Conservation (phyloP, 2,888 invertebrate species). For the Euzophera pinguis region DNA sequence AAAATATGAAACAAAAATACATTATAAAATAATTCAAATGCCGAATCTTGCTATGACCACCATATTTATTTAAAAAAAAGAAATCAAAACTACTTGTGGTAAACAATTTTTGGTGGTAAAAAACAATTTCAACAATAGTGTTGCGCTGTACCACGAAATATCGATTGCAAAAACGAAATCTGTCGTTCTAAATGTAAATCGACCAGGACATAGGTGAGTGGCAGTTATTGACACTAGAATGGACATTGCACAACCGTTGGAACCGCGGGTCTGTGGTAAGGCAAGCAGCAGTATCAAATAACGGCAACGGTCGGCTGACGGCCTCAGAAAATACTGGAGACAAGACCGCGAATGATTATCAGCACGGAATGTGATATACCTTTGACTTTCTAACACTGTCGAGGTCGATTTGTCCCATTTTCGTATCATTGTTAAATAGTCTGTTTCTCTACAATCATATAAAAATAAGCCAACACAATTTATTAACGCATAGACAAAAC, state of each 20-base stretch:
- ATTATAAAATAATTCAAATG: too few relatives aligned
- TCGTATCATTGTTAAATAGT: too few relatives aligned
- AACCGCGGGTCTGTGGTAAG: conserved; percentile 57
- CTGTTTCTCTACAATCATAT: too few relatives aligned
- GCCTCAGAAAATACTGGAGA: conserved; percentile 37
- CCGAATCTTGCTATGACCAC: too few relatives aligned
- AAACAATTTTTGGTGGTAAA: neutral
- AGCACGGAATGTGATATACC: conserved; percentile 26
- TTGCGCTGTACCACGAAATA: neutral
- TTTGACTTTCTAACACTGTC: conserved; percentile 23
- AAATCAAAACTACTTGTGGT: too few relatives aligned
- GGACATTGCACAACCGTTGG: conserved; percentile 56
- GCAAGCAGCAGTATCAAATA: conserved; percentile 45
- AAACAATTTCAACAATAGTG: neutral
- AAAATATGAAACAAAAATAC: too few relatives aligned
- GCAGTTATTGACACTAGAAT: conserved; percentile 34
- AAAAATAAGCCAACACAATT: too few relatives aligned
- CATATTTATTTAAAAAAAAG: too few relatives aligned
- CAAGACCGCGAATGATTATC: conserved; percentile 23
- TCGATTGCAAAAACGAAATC: neutral
- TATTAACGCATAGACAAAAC: too few relatives aligned
- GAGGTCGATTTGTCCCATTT: neutral
- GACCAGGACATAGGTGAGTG: conserved; percentile 31
- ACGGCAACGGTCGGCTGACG: conserved; percentile 53
- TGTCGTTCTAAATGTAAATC: neutral